phyloP scores from a whole-genome alignment of 2,888 invertebrate genomes.

The Prenolepis imparis region DNA sequence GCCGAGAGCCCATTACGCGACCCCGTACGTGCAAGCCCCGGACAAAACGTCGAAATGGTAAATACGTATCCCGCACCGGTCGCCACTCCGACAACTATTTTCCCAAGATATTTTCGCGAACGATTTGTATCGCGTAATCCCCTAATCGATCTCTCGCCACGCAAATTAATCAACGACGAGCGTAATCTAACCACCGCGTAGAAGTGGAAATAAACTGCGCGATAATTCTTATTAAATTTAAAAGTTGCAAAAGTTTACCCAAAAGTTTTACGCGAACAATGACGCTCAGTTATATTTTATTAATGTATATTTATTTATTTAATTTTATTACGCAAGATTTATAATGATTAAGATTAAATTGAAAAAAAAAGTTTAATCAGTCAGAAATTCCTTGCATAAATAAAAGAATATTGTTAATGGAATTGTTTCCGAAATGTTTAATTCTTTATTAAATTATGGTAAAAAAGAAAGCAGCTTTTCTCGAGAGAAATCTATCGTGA shows the following conservation, averaged over 20 bases:
- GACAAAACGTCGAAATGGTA: conserved; percentile 76
- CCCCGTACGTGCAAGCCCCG: conserved; percentile 74
- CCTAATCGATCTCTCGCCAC: conserved; percentile 46
- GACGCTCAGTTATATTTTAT: background rate
- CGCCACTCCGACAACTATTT: conserved; percentile 60
- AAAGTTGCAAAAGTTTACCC: background rate
- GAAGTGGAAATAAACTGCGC: background rate
- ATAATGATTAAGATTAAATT: background rate
- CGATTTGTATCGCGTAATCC: conserved; percentile 53
- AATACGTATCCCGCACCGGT: conserved; percentile 67
- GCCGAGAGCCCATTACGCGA: conserved; percentile 78
- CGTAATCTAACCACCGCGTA: conserved; percentile 6
- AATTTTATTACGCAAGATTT: background rate
- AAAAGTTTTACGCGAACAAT: background rate
- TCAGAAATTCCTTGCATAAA: background rate
- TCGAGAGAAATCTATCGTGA: background rate
- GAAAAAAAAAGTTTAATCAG: background rate
- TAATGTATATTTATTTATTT: conserved; percentile 6
- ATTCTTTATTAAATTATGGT: background rate
- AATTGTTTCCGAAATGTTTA: background rate
- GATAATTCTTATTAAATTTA: conserved; percentile 29
- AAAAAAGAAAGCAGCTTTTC: conserved; percentile 3
- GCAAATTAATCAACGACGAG: conserved; percentile 47
- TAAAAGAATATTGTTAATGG: background rate
- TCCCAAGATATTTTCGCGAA: conserved; percentile 59